Evolutionary conservation across 2,113 vertebrate species (phyloP).

Genomic region (Clarias gariepinus): DNA sequence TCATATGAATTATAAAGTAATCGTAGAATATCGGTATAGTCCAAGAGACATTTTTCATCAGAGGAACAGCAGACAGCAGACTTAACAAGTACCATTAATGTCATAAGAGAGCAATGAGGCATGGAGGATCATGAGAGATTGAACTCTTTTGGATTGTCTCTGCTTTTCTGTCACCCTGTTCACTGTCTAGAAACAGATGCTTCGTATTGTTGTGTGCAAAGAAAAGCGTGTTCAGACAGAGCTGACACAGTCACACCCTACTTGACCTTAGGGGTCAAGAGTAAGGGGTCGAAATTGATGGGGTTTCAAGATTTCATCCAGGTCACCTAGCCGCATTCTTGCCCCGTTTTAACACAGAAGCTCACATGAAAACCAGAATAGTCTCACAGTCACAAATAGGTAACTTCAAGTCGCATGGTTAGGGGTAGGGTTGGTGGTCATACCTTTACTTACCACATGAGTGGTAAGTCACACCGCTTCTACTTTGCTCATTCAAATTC

Average conservation of each 20-base stretch:
- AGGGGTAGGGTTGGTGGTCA: neutral
- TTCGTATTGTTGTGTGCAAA: constrained; percentile 15
- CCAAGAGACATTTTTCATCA: neutral
- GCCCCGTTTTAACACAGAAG: neutral
- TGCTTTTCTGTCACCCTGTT: neutral
- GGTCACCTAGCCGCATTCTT: neutral
- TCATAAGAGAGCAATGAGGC: neutral
- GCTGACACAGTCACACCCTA: constrained; percentile 51
- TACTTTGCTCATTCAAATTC: neutral
- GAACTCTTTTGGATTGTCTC: neutral
- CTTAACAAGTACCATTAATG: constrained; percentile 30
- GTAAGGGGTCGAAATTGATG: constrained; percentile 24
- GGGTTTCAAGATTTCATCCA: neutral
- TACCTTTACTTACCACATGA: neutral
- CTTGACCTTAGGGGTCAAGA: constrained; percentile 42
- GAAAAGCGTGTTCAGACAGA: constrained; percentile 6
- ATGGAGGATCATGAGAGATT: constrained; percentile 1
- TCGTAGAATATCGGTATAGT: constrained; percentile 9
- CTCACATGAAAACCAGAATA: neutral
- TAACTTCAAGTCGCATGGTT: neutral
- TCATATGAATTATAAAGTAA: constrained; percentile 28
- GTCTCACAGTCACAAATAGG: neutral
- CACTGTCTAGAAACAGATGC: constrained; percentile 40
- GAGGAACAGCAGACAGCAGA: constrained; percentile 24
- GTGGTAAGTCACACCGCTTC: neutral